These are phyloP conservation scores for Anthoptus insignis DNA, from an alignment of 2,888 invertebrate genomes.

Conservation along the genomic window DNA sequence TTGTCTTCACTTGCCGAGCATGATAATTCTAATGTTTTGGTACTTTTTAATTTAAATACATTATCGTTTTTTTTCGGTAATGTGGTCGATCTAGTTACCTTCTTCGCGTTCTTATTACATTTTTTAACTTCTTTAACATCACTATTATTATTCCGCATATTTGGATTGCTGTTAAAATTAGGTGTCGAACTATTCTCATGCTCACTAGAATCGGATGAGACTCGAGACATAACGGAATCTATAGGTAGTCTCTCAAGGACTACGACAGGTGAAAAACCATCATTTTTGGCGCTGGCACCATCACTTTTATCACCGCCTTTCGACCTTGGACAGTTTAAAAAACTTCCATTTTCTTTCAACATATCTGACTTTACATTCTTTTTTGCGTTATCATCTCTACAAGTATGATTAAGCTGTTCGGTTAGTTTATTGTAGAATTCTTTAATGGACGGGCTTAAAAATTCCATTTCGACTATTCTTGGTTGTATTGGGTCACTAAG, in stretches of 20 bases:
- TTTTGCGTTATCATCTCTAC: no score
- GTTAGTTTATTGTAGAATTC: constrained; percentile 63
- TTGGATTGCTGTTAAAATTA: no score
- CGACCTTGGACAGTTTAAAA: no score
- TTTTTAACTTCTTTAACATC: constrained; percentile 7
- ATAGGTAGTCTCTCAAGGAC: constrained; percentile 43
- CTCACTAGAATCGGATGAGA: not conserved
- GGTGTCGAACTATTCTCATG: not conserved
- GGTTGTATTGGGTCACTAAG: constrained; percentile 56
- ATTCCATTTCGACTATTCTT: constrained; percentile 61
- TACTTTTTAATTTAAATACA: constrained; percentile 45
- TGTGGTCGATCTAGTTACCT: constrained; percentile 54
- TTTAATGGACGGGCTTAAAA: constrained; percentile 57
- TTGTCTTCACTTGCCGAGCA: constrained; percentile 16
- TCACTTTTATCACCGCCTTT: not conserved
- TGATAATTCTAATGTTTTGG: constrained; percentile 10
- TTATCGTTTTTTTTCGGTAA: constrained; percentile 64
- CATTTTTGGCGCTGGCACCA: not conserved
- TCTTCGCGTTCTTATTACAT: not conserved
- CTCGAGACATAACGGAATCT: constrained; percentile 41
- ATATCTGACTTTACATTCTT: not conserved
- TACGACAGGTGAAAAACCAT: constrained; percentile 35
- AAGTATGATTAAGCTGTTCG: constrained; percentile 49
- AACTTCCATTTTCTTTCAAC: no score
- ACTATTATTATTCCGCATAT: no score